These are phyloP conservation scores for Amphimedon queenslandica DNA, from an alignment of 37 sponge, comb jelly and placozoan genomes.

Conservation along the genomic window DNA sequence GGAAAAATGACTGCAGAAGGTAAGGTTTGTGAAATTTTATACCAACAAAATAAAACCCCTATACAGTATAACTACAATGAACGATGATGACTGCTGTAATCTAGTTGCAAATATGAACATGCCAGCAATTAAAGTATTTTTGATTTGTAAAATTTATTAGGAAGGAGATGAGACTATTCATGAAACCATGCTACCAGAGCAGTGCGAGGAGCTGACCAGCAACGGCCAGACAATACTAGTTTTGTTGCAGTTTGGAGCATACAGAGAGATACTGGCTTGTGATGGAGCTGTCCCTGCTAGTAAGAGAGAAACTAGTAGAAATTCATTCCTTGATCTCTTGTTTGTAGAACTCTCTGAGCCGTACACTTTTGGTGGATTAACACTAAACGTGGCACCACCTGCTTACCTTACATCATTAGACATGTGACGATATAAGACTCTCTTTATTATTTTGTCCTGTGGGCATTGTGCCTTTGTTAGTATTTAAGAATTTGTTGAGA, in stretches of 20 bases:
- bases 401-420: background rate
- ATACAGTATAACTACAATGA: too few relatives aligned
- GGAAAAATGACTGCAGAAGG: too few relatives aligned
- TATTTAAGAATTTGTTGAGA: too few relatives aligned
- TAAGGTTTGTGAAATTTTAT: too few relatives aligned
- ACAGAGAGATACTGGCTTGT: constrained; percentile 64
- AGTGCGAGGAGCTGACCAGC: constrained; percentile 82
- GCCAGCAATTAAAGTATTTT: too few relatives aligned
- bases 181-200: constrained; percentile 33
- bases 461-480: too few relatives aligned
- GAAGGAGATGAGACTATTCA: constrained; percentile 61
- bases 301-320: background rate
- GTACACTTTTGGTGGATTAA: constrained; percentile 39
- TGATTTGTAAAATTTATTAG: constrained; percentile 13
- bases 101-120: too few relatives aligned
- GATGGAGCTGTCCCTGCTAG: constrained; percentile 1
- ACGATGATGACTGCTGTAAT: too few relatives aligned
- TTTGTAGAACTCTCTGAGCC: constrained; percentile 26
- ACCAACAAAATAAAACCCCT: too few relatives aligned
- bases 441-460: too few relatives aligned
- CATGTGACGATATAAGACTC: too few relatives aligned
- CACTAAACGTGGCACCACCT: constrained; percentile 27
- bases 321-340: background rate
- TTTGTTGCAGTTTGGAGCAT: constrained; percentile 80
- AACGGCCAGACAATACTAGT: constrained; percentile 78